Conservation (phyloP, 2,113 vertebrate genomes). For the Alces alces region DNA sequence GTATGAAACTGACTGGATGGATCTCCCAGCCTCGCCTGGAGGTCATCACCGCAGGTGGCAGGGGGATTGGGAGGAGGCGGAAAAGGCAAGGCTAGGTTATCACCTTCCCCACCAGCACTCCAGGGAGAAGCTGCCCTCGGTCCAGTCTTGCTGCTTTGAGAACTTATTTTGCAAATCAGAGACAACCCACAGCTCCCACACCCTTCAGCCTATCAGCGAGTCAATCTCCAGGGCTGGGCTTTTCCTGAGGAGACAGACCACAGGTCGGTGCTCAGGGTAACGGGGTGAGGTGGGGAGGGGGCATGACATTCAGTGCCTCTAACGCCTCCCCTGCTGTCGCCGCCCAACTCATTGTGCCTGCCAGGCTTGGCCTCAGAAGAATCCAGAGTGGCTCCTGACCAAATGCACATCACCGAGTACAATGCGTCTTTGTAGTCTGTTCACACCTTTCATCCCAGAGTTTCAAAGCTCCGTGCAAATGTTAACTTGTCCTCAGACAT, state of each 20-base stretch:
- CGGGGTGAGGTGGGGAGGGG: background rate
- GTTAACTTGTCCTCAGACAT: constrained; percentile 63
- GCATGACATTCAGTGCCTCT: background rate
- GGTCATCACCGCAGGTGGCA: background rate
- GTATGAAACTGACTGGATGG: background rate
- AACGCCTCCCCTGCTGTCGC: background rate
- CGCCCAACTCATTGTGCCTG: background rate
- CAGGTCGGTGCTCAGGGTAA: background rate
- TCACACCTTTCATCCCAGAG: constrained; percentile 62
- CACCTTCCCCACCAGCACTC: background rate
- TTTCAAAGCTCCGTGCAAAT: constrained; percentile 61
- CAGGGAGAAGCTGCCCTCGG: background rate
- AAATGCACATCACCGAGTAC: background rate
- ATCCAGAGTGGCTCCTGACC: background rate
- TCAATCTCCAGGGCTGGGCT: background rate
- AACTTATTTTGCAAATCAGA: background rate
- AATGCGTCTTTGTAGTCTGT: constrained; percentile 54
- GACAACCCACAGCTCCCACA: background rate
- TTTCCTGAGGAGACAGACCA: background rate
- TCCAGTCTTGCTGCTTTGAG: background rate
- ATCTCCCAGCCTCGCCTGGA: background rate
- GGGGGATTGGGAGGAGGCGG: background rate
- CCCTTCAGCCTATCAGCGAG: background rate
- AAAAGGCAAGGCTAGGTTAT: background rate
- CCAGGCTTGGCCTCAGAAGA: background rate